Percentiles rank a stretch among this genome's conserved stretches.
Conservation (phyloP, 2,113 vertebrate genomes). For the Acinonyx jubatus region DNA sequence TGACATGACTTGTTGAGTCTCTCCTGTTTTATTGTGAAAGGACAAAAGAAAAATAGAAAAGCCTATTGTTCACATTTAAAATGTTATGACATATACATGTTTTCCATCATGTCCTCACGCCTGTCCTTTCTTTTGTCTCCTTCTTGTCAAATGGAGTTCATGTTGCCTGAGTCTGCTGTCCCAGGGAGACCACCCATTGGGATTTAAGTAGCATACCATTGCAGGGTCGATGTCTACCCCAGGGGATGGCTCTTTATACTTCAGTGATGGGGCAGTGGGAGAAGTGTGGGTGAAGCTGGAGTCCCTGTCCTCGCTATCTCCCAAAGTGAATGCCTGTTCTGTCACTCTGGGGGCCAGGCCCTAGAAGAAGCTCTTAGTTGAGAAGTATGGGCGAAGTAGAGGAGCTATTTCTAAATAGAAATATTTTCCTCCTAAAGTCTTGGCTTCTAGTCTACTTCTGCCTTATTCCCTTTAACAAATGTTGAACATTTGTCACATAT, state of each 20-base stretch:
- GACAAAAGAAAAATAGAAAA: neutral
- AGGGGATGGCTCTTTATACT: neutral
- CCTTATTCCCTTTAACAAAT: neutral
- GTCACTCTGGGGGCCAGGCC: accelerated
- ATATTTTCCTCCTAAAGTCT: neutral
- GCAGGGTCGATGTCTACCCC: neutral
- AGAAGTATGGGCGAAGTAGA: neutral
- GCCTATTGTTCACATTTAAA: neutral
- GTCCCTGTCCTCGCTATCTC: neutral
- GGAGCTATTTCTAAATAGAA: neutral
- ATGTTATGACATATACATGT: neutral
- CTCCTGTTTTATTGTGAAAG: neutral
- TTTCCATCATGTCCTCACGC: neutral
- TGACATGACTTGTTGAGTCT: neutral
- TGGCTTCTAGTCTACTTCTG: neutral
- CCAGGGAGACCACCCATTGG: neutral
- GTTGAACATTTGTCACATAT: neutral
- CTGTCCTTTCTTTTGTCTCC: neutral
- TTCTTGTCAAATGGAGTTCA: neutral
- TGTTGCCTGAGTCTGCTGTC: neutral
- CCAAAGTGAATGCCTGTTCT: neutral
- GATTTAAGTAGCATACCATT: neutral
- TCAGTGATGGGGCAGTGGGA: neutral
- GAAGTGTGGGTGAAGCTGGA: accelerated
- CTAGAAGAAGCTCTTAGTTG: too few relatives aligned